Base-by-base conservation (phyloP, 2,888 invertebrate genomes). In the Drosophila maculinotata region DNA sequence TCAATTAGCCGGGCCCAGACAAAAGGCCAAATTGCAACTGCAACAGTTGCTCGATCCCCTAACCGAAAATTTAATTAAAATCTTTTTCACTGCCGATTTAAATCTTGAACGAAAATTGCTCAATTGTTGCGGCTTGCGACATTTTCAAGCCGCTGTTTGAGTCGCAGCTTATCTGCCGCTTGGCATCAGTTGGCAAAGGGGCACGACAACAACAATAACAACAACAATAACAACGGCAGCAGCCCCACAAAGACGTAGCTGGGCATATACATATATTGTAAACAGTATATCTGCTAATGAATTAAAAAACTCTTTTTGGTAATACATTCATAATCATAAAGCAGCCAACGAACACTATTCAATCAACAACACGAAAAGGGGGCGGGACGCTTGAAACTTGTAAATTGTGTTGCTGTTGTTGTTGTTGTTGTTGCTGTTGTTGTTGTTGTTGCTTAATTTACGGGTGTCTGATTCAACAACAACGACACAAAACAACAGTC, bases 81-180 rank as follows among this genome's bases (percentile, higher is more conserved):
- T 53, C 58, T 54, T 70, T 62, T 67, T 63, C 56, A 31, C 39
- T 39, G 23, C 33, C 54, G 73, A 74, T 74, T 54, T 39, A 51
- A 68, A 70, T 68, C 71, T 75, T 68, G 25, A 59, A 52, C 49
- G 42, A 58, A 83, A 83, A 83, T 83, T 76, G 49, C 78, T 80
- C 73, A 78, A 80, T 83, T 77, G 78, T 70, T 78, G 49, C 15
- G 31, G 41, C 74, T 73, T 73, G 70, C 70, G 69, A 74, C 74
- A 73, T 58, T 69, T 69, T 66, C 30, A 23, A 39, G 45, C 12
- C 17, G 45, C 36, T 33, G 39, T 31, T 38, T 39, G 15, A 44
- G 33, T 17, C 56, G 63, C n/a, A n/a, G n/a, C 69, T 83, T 82
- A 83, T 81, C 80, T 79, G 56, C 36, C 70, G 70, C 67, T 52